Conservation (phyloP, 2,888 invertebrate species). For the Aphrophora alni region DNA sequence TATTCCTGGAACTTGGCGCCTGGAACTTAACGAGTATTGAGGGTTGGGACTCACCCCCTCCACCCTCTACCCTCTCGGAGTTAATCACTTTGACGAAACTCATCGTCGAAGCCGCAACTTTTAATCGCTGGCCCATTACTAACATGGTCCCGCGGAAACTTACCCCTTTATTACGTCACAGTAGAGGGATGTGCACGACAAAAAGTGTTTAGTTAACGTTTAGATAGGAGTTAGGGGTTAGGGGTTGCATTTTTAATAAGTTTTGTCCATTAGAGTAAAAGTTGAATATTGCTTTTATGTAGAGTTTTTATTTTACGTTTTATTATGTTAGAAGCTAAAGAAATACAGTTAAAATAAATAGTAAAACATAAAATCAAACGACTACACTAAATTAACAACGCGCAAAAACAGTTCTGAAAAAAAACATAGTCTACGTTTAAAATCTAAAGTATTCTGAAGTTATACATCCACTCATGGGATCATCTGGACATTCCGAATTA, state of each 20-base stretch:
- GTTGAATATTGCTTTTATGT: too few species aligned
- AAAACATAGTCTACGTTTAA: too few species aligned
- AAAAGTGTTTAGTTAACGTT: background rate
- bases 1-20: slow-evolving; percentile 13
- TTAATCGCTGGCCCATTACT: slow-evolving; percentile 37
- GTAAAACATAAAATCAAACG: too few species aligned
- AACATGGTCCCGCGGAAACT: slow-evolving; percentile 26
- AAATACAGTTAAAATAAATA: too few species aligned
- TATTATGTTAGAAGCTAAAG: too few species aligned
- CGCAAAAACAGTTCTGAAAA: too few species aligned
- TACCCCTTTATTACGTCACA: background rate
- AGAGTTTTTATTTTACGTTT: too few species aligned
- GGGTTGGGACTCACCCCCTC: slow-evolving; percentile 14
- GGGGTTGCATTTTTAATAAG: background rate
- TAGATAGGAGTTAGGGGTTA: background rate
- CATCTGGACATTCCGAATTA: too few species aligned
- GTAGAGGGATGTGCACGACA: background rate
- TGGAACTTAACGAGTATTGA: slow-evolving; percentile 16
- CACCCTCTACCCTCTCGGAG: slow-evolving; percentile 10
- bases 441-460: too few species aligned
- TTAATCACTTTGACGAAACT: slow-evolving; percentile 40
- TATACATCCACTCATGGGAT: too few species aligned
- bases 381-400: too few species aligned
- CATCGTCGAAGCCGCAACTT: slow-evolving; percentile 24
- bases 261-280: background rate